phyloP scores from a whole-genome alignment of 2,113 vertebrate genomes.

The Calyptomena viridis region DNA sequence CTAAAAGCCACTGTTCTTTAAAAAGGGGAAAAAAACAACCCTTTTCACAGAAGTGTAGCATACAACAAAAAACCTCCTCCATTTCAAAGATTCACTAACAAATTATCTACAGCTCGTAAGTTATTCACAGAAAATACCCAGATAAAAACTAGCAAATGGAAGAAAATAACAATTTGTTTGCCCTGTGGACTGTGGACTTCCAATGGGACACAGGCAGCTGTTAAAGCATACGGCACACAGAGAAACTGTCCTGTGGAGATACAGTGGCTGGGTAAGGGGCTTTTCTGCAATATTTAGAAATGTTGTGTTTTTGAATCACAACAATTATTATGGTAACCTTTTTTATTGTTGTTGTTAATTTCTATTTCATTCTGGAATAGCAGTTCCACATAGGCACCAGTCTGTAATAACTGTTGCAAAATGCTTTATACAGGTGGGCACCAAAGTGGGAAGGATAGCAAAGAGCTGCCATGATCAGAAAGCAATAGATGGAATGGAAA shows the following conservation, averaged over 20 bases:
- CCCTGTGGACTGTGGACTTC: background rate
- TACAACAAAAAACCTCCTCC: background rate
- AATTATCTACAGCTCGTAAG: background rate
- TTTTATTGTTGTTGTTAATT: background rate
- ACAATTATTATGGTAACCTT: accelerated
- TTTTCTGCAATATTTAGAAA: background rate
- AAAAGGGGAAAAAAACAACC: background rate
- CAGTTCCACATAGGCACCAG: background rate
- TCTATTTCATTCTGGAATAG: background rate
- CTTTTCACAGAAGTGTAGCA: background rate
- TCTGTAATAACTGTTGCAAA: background rate
- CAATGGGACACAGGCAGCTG: background rate
- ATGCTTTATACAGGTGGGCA: background rate
- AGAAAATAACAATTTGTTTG: background rate
- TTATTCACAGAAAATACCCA: background rate
- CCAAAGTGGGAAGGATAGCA: background rate
- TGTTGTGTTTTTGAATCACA: background rate
- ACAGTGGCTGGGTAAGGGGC: background rate
- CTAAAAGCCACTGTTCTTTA: background rate
- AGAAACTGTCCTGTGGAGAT: background rate
- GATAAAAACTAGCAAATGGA: background rate
- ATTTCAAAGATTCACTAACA: background rate
- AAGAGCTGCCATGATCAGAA: background rate
- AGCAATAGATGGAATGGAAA: accelerated
- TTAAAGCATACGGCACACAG: background rate